Evolutionary conservation across 2,797 vertebrate species (phyloP), one percentile per base, ranked within the genome.

Genomic region (Antennarius maculatus): DNA sequence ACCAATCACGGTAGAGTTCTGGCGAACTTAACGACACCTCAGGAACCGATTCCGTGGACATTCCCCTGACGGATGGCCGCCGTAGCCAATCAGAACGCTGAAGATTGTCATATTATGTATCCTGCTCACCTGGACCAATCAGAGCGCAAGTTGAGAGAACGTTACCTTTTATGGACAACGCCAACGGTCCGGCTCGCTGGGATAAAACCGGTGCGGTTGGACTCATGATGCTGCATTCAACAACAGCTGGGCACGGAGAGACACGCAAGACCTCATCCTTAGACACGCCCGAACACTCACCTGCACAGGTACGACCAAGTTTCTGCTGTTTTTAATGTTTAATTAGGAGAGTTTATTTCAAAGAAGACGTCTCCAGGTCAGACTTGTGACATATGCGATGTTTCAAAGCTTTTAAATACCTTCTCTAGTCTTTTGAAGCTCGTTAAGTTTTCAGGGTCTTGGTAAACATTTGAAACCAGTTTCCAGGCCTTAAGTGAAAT

Each of bases 121-220:
- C 31, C 39, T 12, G 60, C 45, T 71, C 83, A 80, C 74, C 74
- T 84, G 82, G 4, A 68, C 79, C 76, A 84, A 84, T 82, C 17
- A 65, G 52, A 52, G 41, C 41, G 4, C 10, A 0, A 0, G 61
- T 39, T 61, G 17, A 54, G 29, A 42, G 31, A 79, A 75, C 53
- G 3, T 75, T 79, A 8, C 83, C 83, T 86, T 86, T 73, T 77
- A 73, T 67, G 83, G 80, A 47, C 23, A 79, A 68, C 46, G 69
- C 71, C 23, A 48, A 50, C 13, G 1, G 60, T 1, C 49, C 56
- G 16, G 34, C 31, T 13, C 13, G n/a, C 27, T 54, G 1, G 1
- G 4, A 76, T 80, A 82, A 82, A 85, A 3, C 50, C 57, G 15
- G 31, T 2, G 49, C 5, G 4, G 8, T 12, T 10, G 1, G 0